Percentiles rank a stretch among this genome's conserved stretches.
Conservation (phyloP, 2,888 invertebrate genomes). For the Hybos culiciformis region DNA sequence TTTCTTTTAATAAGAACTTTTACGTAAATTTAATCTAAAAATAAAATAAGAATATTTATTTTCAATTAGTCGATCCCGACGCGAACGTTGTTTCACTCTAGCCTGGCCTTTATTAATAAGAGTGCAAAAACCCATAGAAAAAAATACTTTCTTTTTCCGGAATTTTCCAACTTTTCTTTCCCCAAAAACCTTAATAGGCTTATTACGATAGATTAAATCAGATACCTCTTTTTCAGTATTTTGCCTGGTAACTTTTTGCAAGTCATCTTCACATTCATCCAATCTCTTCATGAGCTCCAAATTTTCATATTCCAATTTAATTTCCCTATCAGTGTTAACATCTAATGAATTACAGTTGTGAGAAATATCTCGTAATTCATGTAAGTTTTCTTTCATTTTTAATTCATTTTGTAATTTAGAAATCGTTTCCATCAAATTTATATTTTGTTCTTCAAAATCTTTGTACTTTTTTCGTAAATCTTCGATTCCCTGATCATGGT, state of each 20-base stretch:
- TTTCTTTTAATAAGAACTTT: neutral
- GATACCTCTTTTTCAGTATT: conserved; percentile 29
- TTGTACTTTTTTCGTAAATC: conserved; percentile 8
- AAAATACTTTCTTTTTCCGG: too few species aligned
- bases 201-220: too few species aligned
- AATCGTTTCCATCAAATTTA: conserved; percentile 3
- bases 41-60: neutral
- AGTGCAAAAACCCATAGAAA: too few species aligned
- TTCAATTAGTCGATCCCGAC: too few species aligned
- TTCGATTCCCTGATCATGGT: conserved; percentile 10
- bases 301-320: conserved; percentile 25
- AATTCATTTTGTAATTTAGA: conserved; percentile 8
- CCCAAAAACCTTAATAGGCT: too few species aligned
- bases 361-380: conserved; percentile 7
- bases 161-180: too few species aligned
- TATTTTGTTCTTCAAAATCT: neutral
- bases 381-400: conserved; percentile 8
- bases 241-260: conserved; percentile 21
- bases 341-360: conserved; percentile 8
- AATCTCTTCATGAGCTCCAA: conserved; percentile 25
- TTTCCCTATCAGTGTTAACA: conserved; percentile 15
- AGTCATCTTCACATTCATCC: conserved; percentile 23
- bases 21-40: neutral
- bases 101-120: too few species aligned
- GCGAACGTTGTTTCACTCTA: too few species aligned